A percentile compares a stretch with the other conserved stretches of the same genome.
Conservation (phyloP, 1,140 invertebrate genomes). For the Drosophila ohnishii region DNA sequence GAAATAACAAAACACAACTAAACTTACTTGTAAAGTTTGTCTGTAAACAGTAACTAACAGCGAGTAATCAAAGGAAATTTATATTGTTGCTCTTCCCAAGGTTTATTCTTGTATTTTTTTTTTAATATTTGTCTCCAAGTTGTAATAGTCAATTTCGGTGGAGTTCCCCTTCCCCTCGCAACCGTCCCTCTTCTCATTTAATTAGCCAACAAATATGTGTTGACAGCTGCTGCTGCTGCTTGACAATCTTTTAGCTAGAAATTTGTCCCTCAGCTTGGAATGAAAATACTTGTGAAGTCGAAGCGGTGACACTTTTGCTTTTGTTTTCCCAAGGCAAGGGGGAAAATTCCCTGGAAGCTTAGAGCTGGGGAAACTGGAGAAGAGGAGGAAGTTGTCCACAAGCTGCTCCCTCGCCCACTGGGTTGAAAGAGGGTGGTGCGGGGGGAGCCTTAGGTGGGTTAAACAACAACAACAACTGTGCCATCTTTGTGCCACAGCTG, state of each 20-base stretch:
- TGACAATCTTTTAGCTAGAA: constrained; percentile 69
- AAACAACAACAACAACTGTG: constrained; percentile 5
- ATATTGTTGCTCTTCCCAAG: constrained; percentile 29
- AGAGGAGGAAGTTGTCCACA: constrained; percentile 31
- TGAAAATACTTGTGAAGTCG: constrained; percentile 46
- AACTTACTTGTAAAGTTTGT: constrained; percentile 22
- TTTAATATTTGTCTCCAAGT: constrained; percentile 1
- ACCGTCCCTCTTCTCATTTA: constrained; percentile 24
- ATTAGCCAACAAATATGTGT: constrained; percentile 47
- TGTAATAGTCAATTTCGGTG: constrained; percentile 41
- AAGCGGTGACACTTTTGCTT: constrained; percentile 69
- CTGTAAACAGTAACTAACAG: constrained; percentile 29
- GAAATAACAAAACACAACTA: background rate
- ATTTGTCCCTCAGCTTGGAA: constrained; percentile 47
- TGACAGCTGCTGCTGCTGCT: constrained; percentile 59
- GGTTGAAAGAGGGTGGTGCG: constrained; percentile 2
- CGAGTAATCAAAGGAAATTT: constrained; percentile 32
- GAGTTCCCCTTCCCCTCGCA: constrained; percentile 3
- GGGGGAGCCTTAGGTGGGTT: constrained; percentile 17
- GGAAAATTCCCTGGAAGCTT: constrained; percentile 33
- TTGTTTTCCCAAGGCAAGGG: constrained; percentile 42
- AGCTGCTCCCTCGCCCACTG: constrained; percentile 11
- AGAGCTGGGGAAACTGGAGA: background rate
- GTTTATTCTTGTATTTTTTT: background rate
- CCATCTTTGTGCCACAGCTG: constrained; percentile 41